Evolutionary conservation across 2,113 vertebrate genomes (phyloP), one percentile per base, ranked within the genome.

Genomic region (Bos javanicus): DNA sequence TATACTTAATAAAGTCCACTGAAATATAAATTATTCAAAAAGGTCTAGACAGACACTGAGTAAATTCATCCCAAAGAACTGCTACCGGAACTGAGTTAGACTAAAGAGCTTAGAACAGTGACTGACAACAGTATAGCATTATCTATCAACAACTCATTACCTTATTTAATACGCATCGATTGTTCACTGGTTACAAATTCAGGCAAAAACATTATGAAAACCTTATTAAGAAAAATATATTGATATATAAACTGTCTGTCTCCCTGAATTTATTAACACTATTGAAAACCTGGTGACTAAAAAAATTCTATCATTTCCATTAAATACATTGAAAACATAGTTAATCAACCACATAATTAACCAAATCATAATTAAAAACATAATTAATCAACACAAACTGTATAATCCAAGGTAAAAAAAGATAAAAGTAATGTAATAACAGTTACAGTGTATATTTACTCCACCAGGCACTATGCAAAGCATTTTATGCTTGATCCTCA

Each of bases 221-320:
- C 4, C 57, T 74, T 90, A 83, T 19, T 92, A 87, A 87, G 43
- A 86, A 90, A 97, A 94, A 97, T 23, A 64, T 76, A 43, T 26
- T 76, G 23, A 92, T 33, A 78, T 43, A 74, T 23, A 93, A 85
- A 36, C 30, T 43, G 6, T 39, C n/a, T 19, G 2, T 90, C 62
- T 64, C 19, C 6, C 7, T 74, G 3, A 83, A 90, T 48, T 85
- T 87, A 80, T 87, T 84, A 80, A 90, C 43, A 92, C 9, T 62
- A 62, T 4, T 94, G 7, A 97, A 96, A 96, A 90, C 6, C 57
- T 93, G 19, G 11, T 28, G 28, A 62, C 59, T 89, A 71, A 81
- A 92, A 90, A 64, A 80, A 4, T 90, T 81, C 39, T 95, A 57
- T 25, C 11, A 80, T 54, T 82, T 36, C 26, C 48, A 83, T 71